Conservation (phyloP, 2,113 vertebrate genomes). For the Falcunculus frontatus region DNA sequence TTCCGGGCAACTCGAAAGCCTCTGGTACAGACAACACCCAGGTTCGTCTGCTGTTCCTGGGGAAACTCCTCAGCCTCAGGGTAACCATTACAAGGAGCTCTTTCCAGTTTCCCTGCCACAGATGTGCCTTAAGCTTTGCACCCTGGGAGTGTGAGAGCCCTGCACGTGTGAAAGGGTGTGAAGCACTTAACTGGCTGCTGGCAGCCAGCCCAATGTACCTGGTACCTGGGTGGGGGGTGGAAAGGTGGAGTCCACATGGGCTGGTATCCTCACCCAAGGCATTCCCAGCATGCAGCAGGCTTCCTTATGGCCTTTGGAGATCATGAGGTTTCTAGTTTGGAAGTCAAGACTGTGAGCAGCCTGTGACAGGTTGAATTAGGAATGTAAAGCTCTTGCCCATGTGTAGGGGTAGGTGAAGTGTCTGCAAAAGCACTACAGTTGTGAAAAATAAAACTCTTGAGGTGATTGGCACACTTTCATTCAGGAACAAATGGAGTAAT, state of each 20-base stretch:
- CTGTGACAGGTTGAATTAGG: accelerated
- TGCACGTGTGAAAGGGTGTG: background rate
- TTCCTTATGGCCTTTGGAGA: background rate
- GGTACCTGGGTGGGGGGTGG: background rate
- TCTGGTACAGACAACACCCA: constrained; percentile 90
- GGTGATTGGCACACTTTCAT: background rate
- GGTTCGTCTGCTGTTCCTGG: constrained; percentile 62
- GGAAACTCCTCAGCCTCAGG: background rate
- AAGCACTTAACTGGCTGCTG: background rate
- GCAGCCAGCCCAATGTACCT: accelerated
- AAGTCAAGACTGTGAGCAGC: background rate
- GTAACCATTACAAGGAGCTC: background rate
- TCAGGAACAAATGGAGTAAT: background rate
- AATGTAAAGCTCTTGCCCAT: accelerated
- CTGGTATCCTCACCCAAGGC: background rate
- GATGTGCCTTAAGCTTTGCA: background rate
- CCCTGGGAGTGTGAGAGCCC: background rate
- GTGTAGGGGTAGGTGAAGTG: background rate
- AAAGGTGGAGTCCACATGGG: background rate
- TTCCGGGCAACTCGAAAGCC: constrained; percentile 95
- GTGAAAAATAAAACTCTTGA: background rate
- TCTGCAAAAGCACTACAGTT: background rate
- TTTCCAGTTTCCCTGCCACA: background rate
- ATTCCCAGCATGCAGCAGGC: accelerated
- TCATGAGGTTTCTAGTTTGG: background rate